Evolutionary conservation across 2,113 vertebrate species (phyloP), one percentile per base, ranked within the genome.

Genomic region (Polypterus bichir): DNA sequence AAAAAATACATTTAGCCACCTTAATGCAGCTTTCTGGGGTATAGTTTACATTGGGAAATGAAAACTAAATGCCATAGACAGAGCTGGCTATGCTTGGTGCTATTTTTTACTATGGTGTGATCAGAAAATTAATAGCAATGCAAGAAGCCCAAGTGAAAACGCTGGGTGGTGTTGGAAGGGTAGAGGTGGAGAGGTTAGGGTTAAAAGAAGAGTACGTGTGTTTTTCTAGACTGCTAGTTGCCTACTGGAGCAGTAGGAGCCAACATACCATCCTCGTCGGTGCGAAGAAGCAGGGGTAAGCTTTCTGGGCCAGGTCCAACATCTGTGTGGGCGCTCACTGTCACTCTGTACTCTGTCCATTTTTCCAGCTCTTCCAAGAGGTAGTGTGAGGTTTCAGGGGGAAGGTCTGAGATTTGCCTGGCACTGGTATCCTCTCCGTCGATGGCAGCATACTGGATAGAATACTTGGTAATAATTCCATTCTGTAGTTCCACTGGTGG

Each of bases 231-330:
- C 46, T 58, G 56, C 56, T 73, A 79, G 72, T 74, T 54, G 80
- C 76, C 81, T 81, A 84, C 76, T 77, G 86, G 82, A 80, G 86
- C 60, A 79, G 85, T 75, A 74, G 77, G 79, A 85, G 73, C 78
- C 76, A 91, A 98, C 96, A 90, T 98, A 98, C 96, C 96, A 90
- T 98, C 96, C 90, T 98, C 96, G 89, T 97, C 93, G 69, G 96
- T 97, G 83, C 96, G 96, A 86, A 93, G 79, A 80, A 97, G 84
- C 79, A 93, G 79, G 59, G 91, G 89, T 68, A 88, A 76, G 81
- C 96, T 97, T 81, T 94, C 91, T 7, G 96, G 96, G 81, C 96
- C 92, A 69, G 90, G 87, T 86, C 96, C 96, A 63, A 93, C 91
- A 72, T 96, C 92, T 62, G 94, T 98, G 76, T 93, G 90, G 78